Conservation (phyloP, 2,888 invertebrate genomes). For the Cataglyphis livida region DNA sequence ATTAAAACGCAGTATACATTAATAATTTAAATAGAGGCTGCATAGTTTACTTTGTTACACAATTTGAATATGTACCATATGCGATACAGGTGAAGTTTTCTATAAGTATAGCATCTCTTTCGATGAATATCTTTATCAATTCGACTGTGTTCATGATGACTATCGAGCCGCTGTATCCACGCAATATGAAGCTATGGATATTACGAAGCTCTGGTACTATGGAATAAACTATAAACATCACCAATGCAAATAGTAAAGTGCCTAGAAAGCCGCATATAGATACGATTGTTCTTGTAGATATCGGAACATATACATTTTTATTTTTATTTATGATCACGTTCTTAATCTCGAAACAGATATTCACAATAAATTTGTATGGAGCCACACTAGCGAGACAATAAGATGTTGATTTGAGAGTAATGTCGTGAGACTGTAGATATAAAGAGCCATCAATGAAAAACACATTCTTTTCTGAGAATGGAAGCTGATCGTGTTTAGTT, state of each 20-base stretch:
- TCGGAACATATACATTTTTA: too few relatives aligned
- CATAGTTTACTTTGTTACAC: background rate
- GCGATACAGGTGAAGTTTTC: slow-evolving; percentile 64
- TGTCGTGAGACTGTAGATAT: background rate
- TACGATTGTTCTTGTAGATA: too few relatives aligned
- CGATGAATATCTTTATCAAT: slow-evolving; percentile 60
- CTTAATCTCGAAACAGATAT: slow-evolving; percentile 60
- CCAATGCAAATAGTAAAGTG: slow-evolving; percentile 77
- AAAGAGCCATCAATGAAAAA: slow-evolving; percentile 75
- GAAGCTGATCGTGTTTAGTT: slow-evolving; percentile 53
- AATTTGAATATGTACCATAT: slow-evolving; percentile 68
- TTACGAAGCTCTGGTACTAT: slow-evolving; percentile 81
- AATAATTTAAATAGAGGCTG: background rate
- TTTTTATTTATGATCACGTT: too few relatives aligned
- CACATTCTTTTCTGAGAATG: slow-evolving; percentile 26
- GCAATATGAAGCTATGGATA: slow-evolving; percentile 81
- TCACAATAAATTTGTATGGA: slow-evolving; percentile 49
- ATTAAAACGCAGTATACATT: background rate
- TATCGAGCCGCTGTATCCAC: slow-evolving; percentile 77
- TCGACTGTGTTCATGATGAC: slow-evolving; percentile 72
- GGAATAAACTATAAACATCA: slow-evolving; percentile 81
- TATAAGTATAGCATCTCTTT: background rate
- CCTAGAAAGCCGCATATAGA: too few relatives aligned
- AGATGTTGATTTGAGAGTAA: background rate
- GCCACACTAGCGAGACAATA: slow-evolving; percentile 71